Evolutionary conservation across 2,797 vertebrate genomes (phyloP).

Genomic region (Anomalospiza imberbis): DNA sequence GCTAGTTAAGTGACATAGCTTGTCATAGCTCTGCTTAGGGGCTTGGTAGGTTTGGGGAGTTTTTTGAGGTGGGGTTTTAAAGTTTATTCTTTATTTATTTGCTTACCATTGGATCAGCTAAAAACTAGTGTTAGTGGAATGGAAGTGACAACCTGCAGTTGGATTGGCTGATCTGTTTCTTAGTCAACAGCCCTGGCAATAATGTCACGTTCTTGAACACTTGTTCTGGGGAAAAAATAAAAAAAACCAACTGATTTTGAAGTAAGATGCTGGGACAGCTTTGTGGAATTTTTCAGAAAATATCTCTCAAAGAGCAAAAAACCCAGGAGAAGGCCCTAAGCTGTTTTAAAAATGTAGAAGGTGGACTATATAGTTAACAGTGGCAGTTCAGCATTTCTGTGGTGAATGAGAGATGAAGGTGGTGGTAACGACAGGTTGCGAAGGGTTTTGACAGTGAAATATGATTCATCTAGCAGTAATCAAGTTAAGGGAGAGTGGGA

Average conservation of each 20-base stretch:
- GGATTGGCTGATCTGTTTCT: background rate
- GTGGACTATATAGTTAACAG: background rate
- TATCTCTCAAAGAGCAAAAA: background rate
- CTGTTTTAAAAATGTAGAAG: background rate
- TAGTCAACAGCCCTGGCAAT: background rate
- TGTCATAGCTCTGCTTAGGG: background rate
- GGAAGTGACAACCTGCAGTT: background rate
- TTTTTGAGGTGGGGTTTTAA: background rate
- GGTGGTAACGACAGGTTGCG: background rate
- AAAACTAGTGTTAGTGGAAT: background rate
- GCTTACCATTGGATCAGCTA: background rate
- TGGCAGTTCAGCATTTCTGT: background rate
- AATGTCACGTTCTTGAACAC: background rate
- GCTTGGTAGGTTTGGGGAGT: background rate
- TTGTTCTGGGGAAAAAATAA: rapidly evolving
- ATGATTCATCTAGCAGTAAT: background rate
- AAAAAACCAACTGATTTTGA: background rate
- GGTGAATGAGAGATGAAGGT: background rate
- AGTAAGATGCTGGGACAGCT: background rate
- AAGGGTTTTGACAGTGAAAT: constrained; percentile 1
- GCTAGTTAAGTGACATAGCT: background rate
- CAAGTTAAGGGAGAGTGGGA: background rate
- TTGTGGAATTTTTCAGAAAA: background rate
- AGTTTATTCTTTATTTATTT: background rate
- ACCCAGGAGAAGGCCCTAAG: background rate